Evolutionary conservation across 2,797 vertebrate genomes (phyloP), one percentile per base, ranked within the genome.

Genomic region (Hephaestus fuliginosus): DNA sequence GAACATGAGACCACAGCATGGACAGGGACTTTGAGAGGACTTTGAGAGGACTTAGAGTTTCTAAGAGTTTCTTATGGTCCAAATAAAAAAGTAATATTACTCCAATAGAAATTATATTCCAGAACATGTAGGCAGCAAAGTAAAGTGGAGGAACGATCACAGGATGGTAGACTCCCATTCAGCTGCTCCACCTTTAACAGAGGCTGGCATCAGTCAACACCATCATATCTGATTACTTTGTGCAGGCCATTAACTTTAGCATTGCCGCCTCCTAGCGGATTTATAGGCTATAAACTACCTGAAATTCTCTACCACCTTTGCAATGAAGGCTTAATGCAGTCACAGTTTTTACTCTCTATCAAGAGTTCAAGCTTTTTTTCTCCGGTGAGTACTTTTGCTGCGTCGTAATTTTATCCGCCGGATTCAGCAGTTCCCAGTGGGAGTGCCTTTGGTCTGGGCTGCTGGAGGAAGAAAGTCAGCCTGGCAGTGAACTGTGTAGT

Each of bases 241-340:
- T 18, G 39, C 72, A 70, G 20, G 74, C 58, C 18, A 68, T 83
- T 74, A 76, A 83, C 77, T 84, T 80, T 22, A 77, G 53, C 63
- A 13, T 67, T 90, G 86, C 84, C 58, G 89, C 91, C 91, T 84
- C 90, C 91, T 91, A 68, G 88, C n/a, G 91, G 88, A 79, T 83
- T 69, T 69, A 76, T 55, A 43, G 53, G 15, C 52, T 57, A 65
- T 22, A 33, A 80, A 78, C 28, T 17, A 46, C 3, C 22, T 65
- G 17, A 51, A 15, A 52, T 63, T 7, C 55, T 43, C 41, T 30
- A 33, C 64, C 57, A 51, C n/a, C n/a, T 39, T 72, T 83, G n/a
- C 51, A 71, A 4, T 62, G 65, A 14, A 69, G 30, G 22, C 41
- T 73, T 81, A 8, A 52, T 69, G 64, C 25, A 12, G 33, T 79